phyloP scores from a whole-genome alignment of 2,113 vertebrate genomes.

The Lepisosteus osseus region DNA sequence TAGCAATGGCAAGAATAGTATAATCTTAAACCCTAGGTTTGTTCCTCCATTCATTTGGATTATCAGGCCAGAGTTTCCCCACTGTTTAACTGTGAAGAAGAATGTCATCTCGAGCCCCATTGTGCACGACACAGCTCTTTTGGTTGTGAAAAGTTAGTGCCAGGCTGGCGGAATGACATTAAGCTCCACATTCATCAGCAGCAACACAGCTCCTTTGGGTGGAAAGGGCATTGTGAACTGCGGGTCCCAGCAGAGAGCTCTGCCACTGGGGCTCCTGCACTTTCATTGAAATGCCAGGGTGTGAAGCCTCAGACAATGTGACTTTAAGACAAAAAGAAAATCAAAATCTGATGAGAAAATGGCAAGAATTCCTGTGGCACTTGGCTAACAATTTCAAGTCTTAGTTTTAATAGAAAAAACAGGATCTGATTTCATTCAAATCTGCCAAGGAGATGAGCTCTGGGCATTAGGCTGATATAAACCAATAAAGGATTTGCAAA shows the following conservation, averaged over 20 bases:
- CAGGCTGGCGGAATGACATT: constrained; percentile 50
- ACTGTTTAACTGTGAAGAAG: neutral
- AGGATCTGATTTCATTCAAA: constrained; percentile 87
- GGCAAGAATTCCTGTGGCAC: constrained; percentile 82
- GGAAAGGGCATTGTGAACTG: constrained; percentile 75
- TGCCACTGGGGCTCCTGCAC: constrained; percentile 73
- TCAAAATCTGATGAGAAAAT: constrained; percentile 83
- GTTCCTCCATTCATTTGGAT: too few relatives aligned
- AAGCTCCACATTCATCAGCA: constrained; percentile 61
- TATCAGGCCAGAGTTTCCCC: neutral
- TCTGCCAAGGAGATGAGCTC: constrained; percentile 83
- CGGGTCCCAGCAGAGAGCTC: constrained; percentile 75
- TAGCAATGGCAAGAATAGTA: too few relatives aligned
- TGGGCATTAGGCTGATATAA: constrained; percentile 82
- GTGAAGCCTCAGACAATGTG: constrained; percentile 80
- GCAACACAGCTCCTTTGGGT: constrained; percentile 59
- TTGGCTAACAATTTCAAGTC: constrained; percentile 82
- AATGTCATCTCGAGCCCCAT: too few relatives aligned
- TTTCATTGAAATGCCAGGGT: constrained; percentile 80
- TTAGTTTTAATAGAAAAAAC: constrained; percentile 85
- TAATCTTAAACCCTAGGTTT: too few relatives aligned
- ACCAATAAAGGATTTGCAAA: constrained; percentile 85
- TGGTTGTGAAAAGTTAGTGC: neutral
- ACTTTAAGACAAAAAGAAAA: constrained; percentile 67
- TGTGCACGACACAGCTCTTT: too few relatives aligned